Evolutionary conservation across 2,113 vertebrate genomes (phyloP).

Genomic region (Lophius piscatorius): DNA sequence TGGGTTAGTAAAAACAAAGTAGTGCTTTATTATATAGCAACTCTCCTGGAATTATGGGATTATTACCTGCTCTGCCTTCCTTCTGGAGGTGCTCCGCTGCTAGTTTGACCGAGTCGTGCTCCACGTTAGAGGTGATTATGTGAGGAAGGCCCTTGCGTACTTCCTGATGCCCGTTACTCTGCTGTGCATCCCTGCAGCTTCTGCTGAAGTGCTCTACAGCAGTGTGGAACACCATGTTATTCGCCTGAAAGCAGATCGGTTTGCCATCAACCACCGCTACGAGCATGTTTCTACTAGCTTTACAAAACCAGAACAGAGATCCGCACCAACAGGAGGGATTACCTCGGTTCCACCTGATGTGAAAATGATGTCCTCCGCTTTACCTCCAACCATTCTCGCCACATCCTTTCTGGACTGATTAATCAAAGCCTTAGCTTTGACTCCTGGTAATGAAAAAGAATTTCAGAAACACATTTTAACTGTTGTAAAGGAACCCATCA

Average conservation of each 20-base stretch:
- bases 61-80: conserved; percentile 81
- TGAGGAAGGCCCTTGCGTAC: conserved; percentile 77
- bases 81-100: conserved; percentile 80
- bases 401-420: conserved; percentile 82
- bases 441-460: conserved; percentile 74
- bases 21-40: too few species aligned
- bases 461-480: neutral
- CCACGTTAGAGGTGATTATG: conserved; percentile 86
- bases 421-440: conserved; percentile 87
- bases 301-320: neutral
- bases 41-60: neutral
- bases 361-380: conserved; percentile 87
- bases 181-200: conserved; percentile 17
- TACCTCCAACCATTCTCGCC: conserved; percentile 87
- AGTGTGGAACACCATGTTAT: conserved; percentile 91
- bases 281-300: neutral
- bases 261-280: neutral
- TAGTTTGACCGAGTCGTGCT: conserved; percentile 91
- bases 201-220: conserved; percentile 81
- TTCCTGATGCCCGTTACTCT: conserved; percentile 8
- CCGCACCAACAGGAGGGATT: neutral
- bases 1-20: neutral
- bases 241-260: conserved; percentile 80
- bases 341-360: conserved; percentile 97
- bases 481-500: neutral